A percentile compares a stretch with the other conserved stretches of the same genome.
Conservation (phyloP, 2,797 vertebrate species). For the Nasua narica region DNA sequence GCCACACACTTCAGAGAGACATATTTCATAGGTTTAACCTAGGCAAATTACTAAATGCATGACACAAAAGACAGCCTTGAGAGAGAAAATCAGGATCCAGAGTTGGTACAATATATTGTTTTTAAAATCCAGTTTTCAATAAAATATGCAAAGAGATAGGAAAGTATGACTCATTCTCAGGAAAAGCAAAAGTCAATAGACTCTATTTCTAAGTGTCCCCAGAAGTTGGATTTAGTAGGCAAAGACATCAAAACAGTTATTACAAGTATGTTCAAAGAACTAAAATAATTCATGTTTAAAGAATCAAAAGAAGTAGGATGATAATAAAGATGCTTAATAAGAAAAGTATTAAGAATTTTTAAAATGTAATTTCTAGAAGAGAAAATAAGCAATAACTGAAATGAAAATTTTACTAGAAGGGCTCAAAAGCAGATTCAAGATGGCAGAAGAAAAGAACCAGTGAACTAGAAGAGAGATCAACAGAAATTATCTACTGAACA, state of each 20-base stretch:
- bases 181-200: not conserved
- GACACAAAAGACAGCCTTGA: not conserved
- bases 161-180: not conserved
- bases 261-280: not conserved
- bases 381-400: not conserved
- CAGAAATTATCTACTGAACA: not conserved
- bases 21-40: not conserved
- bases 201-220: not conserved
- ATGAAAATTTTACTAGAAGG: not conserved
- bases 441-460: not conserved
- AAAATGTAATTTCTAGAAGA: not conserved
- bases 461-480: not conserved
- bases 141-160: not conserved
- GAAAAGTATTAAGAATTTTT: not conserved
- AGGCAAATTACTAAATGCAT: not conserved
- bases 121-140: not conserved
- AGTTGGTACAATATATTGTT: not conserved
- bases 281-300: conserved; percentile 25
- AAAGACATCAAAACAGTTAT: not conserved
- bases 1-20: not conserved
- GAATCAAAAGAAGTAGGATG: not conserved
- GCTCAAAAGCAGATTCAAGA: not conserved
- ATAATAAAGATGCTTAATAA: not conserved
- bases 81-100: not conserved
- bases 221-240: not conserved